These are phyloP conservation scores for Sebastes nivosus DNA, from an alignment of 2,797 vertebrate genomes.

Conservation along the genomic window DNA sequence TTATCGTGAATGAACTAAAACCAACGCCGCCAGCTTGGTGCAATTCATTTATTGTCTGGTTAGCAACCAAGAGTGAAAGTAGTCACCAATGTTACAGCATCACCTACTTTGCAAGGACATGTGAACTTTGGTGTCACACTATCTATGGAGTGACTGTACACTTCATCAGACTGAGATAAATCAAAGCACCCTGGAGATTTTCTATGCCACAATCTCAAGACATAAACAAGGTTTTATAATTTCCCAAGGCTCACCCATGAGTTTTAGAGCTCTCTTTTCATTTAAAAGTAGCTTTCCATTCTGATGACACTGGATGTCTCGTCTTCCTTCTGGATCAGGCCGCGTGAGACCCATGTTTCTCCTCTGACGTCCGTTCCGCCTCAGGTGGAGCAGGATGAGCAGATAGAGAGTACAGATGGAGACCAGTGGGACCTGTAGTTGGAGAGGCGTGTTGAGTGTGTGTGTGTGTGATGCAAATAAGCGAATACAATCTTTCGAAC, in stretches of 20 bases:
- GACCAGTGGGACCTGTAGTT: conserved; percentile 72
- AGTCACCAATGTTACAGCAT: background rate
- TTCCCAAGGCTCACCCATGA: conserved; percentile 77
- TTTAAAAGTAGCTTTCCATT: conserved; percentile 76
- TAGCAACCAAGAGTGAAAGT: background rate
- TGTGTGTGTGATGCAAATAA: background rate
- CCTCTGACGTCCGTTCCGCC: conserved; percentile 75
- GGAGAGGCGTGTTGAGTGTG: background rate
- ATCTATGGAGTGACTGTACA: background rate
- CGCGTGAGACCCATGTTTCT: conserved; percentile 79
- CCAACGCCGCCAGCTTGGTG: background rate
- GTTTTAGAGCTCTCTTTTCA: conserved; percentile 82
- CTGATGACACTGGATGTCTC: conserved; percentile 61
- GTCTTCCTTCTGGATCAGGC: conserved; percentile 40
- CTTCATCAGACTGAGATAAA: background rate
- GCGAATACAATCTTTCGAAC: background rate
- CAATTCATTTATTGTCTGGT: background rate
- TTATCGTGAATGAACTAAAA: background rate
- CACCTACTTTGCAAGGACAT: background rate
- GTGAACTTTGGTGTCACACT: background rate
- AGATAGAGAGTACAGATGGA: conserved; percentile 80
- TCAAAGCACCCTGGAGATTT: background rate
- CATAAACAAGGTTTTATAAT: background rate
- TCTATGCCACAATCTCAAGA: background rate
- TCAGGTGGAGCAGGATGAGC: conserved; percentile 79